Percentiles rank a stretch among this genome's conserved stretches.
Conservation (phyloP, 2,113 vertebrate species). For the Chionis minor region DNA sequence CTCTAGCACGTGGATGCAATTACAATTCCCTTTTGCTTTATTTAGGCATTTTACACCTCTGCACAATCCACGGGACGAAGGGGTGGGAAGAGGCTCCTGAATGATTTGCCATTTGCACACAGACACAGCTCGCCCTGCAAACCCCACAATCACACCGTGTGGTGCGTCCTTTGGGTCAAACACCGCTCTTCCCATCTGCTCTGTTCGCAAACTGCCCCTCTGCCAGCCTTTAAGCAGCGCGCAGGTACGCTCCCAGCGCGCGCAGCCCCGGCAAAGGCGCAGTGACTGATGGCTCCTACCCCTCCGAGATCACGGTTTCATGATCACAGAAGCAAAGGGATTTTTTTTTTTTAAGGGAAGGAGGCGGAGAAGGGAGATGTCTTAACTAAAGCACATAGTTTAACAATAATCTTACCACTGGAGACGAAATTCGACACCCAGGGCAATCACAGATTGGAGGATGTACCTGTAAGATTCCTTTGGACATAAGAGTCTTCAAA, state of each 20-base stretch:
- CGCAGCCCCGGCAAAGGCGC: background rate
- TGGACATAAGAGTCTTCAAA: slow-evolving; percentile 99
- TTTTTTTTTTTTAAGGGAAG: background rate
- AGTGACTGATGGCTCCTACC: background rate
- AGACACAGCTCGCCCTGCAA: background rate
- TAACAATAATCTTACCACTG: slow-evolving; percentile 91
- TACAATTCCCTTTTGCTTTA: background rate
- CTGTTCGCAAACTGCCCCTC: background rate
- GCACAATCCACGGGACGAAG: background rate
- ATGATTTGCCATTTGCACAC: background rate
- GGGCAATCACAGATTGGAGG: slow-evolving; percentile 99
- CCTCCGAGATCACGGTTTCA: background rate
- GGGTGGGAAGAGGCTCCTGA: background rate
- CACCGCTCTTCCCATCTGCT: slow-evolving; percentile 7
- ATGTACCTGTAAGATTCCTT: slow-evolving; percentile 99
- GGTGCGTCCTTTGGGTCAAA: background rate
- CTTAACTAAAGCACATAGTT: slow-evolving; percentile 63
- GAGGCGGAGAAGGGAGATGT: slow-evolving; percentile 29
- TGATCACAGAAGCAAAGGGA: background rate
- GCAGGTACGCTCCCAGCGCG: background rate
- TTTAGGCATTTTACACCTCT: background rate
- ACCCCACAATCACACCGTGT: background rate
- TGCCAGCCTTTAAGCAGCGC: background rate
- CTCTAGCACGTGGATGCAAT: background rate
- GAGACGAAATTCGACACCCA: slow-evolving; percentile 99